These are phyloP conservation scores for Desoria tigrina DNA, from an alignment of 2,888 invertebrate genomes.

Conservation along the genomic window DNA sequence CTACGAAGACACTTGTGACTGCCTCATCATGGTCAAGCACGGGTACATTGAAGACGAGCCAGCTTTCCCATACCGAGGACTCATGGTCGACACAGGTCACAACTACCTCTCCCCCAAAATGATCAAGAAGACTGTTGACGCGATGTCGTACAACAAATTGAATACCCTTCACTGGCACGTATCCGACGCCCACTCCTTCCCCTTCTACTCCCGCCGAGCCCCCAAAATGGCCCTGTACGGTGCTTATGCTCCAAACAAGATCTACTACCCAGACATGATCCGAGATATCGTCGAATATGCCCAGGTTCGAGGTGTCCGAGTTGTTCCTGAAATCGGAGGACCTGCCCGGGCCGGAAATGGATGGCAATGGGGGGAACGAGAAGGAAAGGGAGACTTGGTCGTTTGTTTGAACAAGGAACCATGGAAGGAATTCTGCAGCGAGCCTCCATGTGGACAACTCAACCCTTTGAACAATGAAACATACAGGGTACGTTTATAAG, in stretches of 20 bases:
- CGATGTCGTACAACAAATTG: conserved; percentile 83
- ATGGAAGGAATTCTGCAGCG: conserved; percentile 73
- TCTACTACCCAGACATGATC: conserved; percentile 70
- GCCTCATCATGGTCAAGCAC: conserved; percentile 65
- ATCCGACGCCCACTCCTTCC: conserved; percentile 89
- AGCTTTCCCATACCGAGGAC: conserved; percentile 77
- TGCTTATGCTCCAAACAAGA: conserved; percentile 62
- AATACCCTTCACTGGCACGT: conserved; percentile 93
- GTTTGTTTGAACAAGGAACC: conserved; percentile 76
- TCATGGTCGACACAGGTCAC: conserved; percentile 84
- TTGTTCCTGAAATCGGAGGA: conserved; percentile 85
- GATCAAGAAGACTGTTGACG: conserved; percentile 74
- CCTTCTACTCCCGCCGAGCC: conserved; percentile 72
- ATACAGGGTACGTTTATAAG: conserved; percentile 64
- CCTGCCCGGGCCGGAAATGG: conserved; percentile 84
- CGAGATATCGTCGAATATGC: conserved; percentile 71
- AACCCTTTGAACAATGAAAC: conserved; percentile 74
- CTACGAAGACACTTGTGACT: conserved; percentile 54
- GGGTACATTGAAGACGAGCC: conserved; percentile 76
- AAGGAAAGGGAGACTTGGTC: conserved; percentile 72
- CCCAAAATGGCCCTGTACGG: conserved; percentile 73
- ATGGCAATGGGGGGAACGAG: conserved; percentile 78
- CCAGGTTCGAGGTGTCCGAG: conserved; percentile 74
- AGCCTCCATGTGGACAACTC: conserved; percentile 83
- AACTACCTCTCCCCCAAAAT: conserved; percentile 76